phyloP scores from a whole-genome alignment of 2,797 vertebrate genomes.

The Iguana delicatissima region DNA sequence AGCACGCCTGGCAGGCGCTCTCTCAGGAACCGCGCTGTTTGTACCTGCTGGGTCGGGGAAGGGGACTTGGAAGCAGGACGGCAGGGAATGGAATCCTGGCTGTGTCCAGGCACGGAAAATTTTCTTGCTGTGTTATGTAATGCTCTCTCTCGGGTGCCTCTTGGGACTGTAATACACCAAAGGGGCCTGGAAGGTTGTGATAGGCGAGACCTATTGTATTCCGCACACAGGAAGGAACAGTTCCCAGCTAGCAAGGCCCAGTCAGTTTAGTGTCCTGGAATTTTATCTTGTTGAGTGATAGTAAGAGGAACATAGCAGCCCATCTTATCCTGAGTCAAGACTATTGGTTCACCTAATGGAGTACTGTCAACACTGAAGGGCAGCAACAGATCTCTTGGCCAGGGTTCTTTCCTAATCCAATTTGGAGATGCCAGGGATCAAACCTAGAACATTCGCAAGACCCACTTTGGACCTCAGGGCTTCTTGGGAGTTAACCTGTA shows the following conservation, averaged over 20 bases:
- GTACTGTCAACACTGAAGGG: too few species aligned
- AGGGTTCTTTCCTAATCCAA: too few species aligned
- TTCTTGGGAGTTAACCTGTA: background rate
- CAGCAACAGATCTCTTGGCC: too few species aligned
- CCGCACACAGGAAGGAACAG: background rate
- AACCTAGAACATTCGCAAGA: too few species aligned
- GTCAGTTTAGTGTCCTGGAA: background rate
- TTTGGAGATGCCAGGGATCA: too few species aligned
- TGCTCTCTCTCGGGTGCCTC: conserved; percentile 42
- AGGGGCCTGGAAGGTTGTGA: background rate
- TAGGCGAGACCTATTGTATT: background rate
- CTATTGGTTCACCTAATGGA: too few species aligned
- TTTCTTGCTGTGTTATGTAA: conserved; percentile 67
- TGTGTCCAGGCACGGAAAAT: conserved; percentile 54
- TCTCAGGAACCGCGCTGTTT: conserved; percentile 58
- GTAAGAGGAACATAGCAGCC: background rate
- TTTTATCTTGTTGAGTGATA: background rate
- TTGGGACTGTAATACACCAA: conserved; percentile 8
- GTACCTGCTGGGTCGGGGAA: conserved; percentile 63
- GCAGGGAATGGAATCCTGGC: conserved; percentile 56
- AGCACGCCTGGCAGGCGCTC: conserved; percentile 47
- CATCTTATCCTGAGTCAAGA: background rate
- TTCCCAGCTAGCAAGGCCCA: too few species aligned
- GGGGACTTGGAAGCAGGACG: conserved; percentile 55
- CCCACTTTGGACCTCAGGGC: too few species aligned